Percentiles rank a stretch among this genome's conserved stretches.
phyloP scores from a whole-genome alignment of 2,113 vertebrate genomes.

The Cheirogaleus medius region DNA sequence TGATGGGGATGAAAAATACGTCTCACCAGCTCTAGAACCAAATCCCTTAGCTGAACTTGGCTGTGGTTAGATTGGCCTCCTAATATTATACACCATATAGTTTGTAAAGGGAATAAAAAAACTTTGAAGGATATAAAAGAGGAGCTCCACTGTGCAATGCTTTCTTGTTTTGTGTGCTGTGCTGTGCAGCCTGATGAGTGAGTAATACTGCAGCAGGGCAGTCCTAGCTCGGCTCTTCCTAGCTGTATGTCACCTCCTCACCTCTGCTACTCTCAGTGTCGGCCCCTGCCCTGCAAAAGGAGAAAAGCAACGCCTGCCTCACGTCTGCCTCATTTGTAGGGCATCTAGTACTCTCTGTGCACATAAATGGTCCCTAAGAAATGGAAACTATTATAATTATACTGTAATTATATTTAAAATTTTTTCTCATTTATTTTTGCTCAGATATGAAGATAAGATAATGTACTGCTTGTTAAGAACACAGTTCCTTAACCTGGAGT shows the following conservation, averaged over 20 bases:
- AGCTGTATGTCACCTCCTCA: neutral
- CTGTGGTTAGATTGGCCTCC: neutral
- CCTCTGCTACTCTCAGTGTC: neutral
- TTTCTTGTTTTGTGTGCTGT: neutral
- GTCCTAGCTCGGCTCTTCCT: too few relatives aligned
- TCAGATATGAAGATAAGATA: neutral
- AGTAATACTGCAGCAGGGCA: neutral
- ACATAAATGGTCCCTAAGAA: neutral
- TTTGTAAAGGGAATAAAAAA: neutral
- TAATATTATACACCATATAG: neutral
- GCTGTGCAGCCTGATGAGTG: accelerated
- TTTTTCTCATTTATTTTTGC: neutral
- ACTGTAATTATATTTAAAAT: neutral
- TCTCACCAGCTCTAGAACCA: neutral
- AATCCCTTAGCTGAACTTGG: neutral
- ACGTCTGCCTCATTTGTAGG: neutral
- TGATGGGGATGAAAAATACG: neutral
- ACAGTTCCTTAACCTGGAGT: neutral
- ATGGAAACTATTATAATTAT: constrained; percentile 2
- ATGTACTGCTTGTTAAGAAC: neutral
- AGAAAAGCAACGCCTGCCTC: neutral
- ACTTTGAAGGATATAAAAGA: neutral
- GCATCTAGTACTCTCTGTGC: neutral
- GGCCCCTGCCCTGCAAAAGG: neutral
- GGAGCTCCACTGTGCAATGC: neutral